Evolutionary conservation across 1,140 invertebrate genomes (phyloP), one percentile per base, ranked within the genome.

Genomic region (Musca domestica): DNA sequence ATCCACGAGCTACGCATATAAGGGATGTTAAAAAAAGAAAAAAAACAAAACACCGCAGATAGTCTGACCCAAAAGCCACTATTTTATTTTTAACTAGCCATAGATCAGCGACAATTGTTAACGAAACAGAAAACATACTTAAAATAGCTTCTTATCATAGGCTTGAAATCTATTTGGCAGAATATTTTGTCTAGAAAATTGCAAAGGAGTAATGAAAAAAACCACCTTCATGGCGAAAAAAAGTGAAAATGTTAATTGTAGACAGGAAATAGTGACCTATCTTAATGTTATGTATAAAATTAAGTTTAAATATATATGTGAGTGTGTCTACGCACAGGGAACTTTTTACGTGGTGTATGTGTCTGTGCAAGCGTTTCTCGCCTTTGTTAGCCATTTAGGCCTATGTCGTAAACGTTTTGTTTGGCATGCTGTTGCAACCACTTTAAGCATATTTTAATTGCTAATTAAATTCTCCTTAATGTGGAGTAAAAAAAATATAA

Each of bases 231-330:
- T 30, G 27, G 27, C 9, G 27, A 9, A 3, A 41, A 41, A 41
- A 41, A 41, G 34, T 41, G 34, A 41, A 41, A 41, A 41, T 41
- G 34, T 41, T 41, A 41, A 41, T 41, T 41, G 34, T 12, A 20
- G 41, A 61, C 56, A 61, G 56, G 56, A 61, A 61, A 61, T 61
- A 61, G 34, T 61, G 56, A 61, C 56, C 56, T 61, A 61, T 61
- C 56, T 61, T 61, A 61, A 61, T 34, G 34, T 9, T 51, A 51
- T 20, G 17, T 20, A 19, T 51, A 51, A 41, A 41, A 41, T 41
- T 41, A 41, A 41, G 10, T 10, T 2, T 10, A 41, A 41, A 41
- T 41, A 41, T 41, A 30, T 30, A 30, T 30, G 27, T 30, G n/a
- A n/a, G n/a, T n/a, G n/a, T n/a, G n/a, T n/a, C n/a, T n/a, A 30